These are phyloP conservation scores for Artibeus jamaicensis DNA, from an alignment of 2,797 vertebrate species.

Conservation along the genomic window DNA sequence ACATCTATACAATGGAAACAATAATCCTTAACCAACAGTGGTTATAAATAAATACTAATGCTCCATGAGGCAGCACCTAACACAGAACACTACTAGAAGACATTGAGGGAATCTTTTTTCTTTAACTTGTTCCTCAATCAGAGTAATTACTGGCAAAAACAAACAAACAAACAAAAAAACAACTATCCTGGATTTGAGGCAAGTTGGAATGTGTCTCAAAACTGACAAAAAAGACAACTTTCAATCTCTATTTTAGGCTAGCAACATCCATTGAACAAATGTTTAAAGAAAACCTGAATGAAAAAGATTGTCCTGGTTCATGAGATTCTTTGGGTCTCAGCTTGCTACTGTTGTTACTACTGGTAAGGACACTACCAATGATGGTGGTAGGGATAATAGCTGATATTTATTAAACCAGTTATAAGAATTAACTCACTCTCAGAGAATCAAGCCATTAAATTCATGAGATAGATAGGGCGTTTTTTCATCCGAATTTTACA, in stretches of 20 bases:
- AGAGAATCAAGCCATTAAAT: not conserved
- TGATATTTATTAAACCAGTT: not conserved
- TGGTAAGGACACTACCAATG: not conserved
- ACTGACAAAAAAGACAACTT: not conserved
- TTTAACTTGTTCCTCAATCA: not conserved
- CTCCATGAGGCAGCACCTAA: not conserved
- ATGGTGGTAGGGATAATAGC: not conserved
- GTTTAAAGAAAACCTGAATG: not conserved
- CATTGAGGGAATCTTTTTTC: not conserved
- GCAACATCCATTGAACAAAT: not conserved
- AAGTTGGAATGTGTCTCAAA: not conserved
- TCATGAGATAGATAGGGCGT: not conserved
- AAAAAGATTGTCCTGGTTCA: not conserved
- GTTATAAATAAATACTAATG: not conserved
- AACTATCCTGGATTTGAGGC: not conserved
- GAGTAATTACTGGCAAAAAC: not conserved
- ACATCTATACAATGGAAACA: not conserved
- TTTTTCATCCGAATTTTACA: not conserved
- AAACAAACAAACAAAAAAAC: not conserved
- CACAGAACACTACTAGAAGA: not conserved
- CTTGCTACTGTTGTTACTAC: not conserved
- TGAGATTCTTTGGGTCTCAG: not conserved
- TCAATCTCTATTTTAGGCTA: not conserved
- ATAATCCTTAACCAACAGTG: not conserved
- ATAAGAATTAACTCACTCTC: not conserved